Percentiles rank a stretch among this genome's conserved stretches.
Conservation (phyloP, 2,113 vertebrate genomes). For the Gasterosteus aculeatus region DNA sequence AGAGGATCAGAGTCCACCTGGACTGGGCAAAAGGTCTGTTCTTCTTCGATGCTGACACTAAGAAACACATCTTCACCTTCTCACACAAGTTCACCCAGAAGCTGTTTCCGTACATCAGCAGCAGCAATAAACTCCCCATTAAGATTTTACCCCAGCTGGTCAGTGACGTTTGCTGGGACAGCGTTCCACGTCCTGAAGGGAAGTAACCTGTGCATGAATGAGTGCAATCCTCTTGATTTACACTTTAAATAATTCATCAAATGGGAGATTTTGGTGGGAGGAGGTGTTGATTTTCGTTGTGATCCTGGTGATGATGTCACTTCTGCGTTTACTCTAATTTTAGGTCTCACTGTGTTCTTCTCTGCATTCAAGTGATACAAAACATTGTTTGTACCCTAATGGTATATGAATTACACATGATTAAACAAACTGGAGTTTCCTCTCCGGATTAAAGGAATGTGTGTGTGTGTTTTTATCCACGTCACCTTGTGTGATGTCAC, state of each 20-base stretch:
- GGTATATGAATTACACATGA: no score
- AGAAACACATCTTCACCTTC: conserved; percentile 2
- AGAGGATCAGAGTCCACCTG: conserved; percentile 29
- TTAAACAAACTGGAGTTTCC: background rate
- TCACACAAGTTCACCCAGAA: background rate
- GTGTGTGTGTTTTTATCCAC: background rate
- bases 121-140: background rate
- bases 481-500: conserved; percentile 2
- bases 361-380: background rate
- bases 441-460: background rate
- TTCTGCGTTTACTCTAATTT: background rate
- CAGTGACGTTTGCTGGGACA: background rate
- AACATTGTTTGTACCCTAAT: background rate
- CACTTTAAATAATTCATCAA: background rate
- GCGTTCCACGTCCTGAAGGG: background rate
- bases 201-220: background rate
- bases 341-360: background rate
- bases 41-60: conserved; percentile 1
- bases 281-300: background rate
- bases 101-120: conserved; percentile 36
- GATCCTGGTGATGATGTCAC: background rate
- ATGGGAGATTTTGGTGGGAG: background rate
- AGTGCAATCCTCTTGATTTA: background rate
- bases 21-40: conserved; percentile 13
- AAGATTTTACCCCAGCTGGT: background rate